These are phyloP conservation scores for Phenacoccus solenopsis DNA, from an alignment of 1,140 invertebrate genomes.

Conservation along the genomic window DNA sequence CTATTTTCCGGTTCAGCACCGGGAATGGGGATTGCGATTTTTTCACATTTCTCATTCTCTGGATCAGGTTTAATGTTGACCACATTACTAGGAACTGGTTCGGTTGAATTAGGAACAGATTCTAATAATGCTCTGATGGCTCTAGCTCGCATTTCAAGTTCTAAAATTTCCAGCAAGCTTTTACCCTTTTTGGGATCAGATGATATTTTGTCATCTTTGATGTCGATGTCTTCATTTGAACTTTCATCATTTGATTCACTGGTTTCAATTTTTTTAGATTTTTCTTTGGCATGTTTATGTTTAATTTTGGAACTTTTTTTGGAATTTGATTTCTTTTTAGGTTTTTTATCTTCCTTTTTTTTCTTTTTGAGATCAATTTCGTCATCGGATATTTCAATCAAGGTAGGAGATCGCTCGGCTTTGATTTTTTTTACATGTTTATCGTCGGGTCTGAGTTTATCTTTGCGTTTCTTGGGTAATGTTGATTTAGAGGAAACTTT, in stretches of 20 bases:
- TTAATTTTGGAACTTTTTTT: constrained; percentile 1
- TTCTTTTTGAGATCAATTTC: not conserved
- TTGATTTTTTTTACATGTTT: not conserved
- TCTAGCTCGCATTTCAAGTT: constrained; percentile 41
- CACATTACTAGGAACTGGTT: not conserved
- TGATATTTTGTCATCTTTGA: not conserved
- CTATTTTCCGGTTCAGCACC: not conserved
- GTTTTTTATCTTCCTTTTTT: constrained; percentile 18
- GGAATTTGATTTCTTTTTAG: not conserved
- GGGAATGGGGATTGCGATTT: too few relatives aligned
- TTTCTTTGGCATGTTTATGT: constrained; percentile 9
- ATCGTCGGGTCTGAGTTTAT: not conserved
- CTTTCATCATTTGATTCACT: constrained; percentile 1
- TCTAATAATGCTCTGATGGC: constrained; percentile 40
- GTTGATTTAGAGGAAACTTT: too few relatives aligned
- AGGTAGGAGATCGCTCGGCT: not conserved
- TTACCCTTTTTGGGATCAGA: constrained; percentile 36
- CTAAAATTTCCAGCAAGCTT: constrained; percentile 38
- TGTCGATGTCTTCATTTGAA: not conserved
- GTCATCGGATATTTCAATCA: not conserved
- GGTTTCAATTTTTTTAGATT: constrained; percentile 9
- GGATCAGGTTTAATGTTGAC: not conserved
- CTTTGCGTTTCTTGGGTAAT: not conserved
- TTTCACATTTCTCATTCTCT: not conserved
- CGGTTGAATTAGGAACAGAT: not conserved